Evolutionary conservation across 2,888 invertebrate genomes (phyloP).

Genomic region (Ariolimax columbianus): DNA sequence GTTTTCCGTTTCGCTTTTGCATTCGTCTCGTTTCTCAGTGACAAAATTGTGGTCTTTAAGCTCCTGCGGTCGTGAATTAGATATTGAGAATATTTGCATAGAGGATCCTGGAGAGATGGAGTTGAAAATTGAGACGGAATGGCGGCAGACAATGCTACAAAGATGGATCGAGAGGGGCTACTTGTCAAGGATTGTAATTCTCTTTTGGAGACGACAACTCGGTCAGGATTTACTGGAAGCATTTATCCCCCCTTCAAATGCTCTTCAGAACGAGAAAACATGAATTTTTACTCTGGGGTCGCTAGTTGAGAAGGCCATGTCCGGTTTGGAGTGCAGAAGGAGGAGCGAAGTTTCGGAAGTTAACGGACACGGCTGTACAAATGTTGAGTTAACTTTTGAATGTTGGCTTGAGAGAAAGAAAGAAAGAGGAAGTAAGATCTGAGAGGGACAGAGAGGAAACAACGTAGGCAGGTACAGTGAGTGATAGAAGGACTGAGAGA

Average conservation of each 20-base stretch:
- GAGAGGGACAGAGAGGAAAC: too few relatives aligned
- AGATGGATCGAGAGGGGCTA: slow-evolving; percentile 42
- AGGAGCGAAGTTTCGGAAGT: background rate
- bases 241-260: slow-evolving; percentile 36
- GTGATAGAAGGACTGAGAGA: too few relatives aligned
- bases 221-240: slow-evolving; percentile 39
- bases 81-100: slow-evolving; percentile 45
- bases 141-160: slow-evolving; percentile 41
- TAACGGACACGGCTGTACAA: background rate
- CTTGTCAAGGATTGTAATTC: slow-evolving; percentile 46
- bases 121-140: slow-evolving; percentile 44
- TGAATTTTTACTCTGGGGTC: slow-evolving; percentile 41
- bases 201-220: slow-evolving; percentile 37
- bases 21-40: slow-evolving; percentile 8
- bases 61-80: slow-evolving; percentile 23
- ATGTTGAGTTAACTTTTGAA: background rate
- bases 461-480: too few relatives aligned
- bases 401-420: background rate
- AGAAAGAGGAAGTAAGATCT: background rate
- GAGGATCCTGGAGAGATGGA: slow-evolving; percentile 16
- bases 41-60: slow-evolving; percentile 8
- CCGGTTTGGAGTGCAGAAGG: slow-evolving; percentile 12
- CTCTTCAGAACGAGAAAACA: slow-evolving; percentile 42
- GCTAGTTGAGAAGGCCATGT: slow-evolving; percentile 8
- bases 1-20: slow-evolving; percentile 26